Evolutionary conservation across 2,888 invertebrate genomes (phyloP).

Genomic region (Rugalucina vietnamica): DNA sequence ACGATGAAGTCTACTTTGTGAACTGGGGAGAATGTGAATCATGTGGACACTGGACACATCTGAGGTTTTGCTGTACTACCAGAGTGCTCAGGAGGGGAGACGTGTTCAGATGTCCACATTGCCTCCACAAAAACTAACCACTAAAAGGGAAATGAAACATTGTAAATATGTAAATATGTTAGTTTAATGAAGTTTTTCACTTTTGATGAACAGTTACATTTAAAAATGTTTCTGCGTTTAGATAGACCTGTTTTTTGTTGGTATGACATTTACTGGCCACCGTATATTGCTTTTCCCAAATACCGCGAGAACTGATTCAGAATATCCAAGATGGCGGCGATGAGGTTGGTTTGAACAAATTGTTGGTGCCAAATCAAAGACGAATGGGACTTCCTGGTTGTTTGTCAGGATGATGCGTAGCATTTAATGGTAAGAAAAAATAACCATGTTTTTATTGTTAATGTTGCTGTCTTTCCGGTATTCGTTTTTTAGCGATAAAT

Average conservation of each 20-base stretch:
- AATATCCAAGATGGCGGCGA: background rate
- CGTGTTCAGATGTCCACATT: slow-evolving; percentile 9
- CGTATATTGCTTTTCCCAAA: background rate
- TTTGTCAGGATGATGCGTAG: background rate
- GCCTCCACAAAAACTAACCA: too few species aligned
- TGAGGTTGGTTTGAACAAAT: background rate
- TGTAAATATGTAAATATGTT: too few species aligned
- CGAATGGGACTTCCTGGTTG: background rate
- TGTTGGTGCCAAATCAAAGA: background rate
- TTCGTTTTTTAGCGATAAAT: background rate
- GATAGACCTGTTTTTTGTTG: background rate
- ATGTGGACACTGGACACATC: slow-evolving; percentile 7
- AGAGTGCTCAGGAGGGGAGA: background rate
- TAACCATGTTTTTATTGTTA: background rate
- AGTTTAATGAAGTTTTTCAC: background rate
- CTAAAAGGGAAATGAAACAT: too few species aligned
- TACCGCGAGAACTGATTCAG: background rate
- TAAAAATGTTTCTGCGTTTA: background rate
- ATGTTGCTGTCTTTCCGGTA: background rate
- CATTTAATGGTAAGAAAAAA: background rate
- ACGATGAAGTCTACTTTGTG: background rate
- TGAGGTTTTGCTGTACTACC: background rate
- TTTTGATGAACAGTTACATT: background rate
- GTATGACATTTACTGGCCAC: background rate
- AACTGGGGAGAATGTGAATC: slow-evolving; percentile 19